Evolutionary conservation across 2,888 invertebrate genomes (phyloP).

Genomic region (Rutpela maculata): DNA sequence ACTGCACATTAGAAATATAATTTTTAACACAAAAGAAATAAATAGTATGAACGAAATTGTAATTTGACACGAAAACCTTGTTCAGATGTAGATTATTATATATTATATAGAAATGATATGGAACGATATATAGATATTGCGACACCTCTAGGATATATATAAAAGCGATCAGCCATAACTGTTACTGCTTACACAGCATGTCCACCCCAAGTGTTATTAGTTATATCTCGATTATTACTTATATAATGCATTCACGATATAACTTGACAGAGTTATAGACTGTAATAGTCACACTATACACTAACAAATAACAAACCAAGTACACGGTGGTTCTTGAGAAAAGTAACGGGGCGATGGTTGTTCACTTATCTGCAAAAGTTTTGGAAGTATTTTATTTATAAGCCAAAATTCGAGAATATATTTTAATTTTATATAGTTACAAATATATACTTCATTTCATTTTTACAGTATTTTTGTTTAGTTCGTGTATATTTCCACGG

Average conservation of each 20-base stretch:
- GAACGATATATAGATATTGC: conserved; percentile 38
- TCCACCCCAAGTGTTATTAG: conserved; percentile 48
- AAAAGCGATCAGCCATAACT: conserved; percentile 30
- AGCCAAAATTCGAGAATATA: too few species aligned
- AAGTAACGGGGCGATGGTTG: too few species aligned
- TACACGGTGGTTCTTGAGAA: conserved; percentile 9
- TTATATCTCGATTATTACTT: conserved; percentile 43
- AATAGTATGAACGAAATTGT: too few species aligned
- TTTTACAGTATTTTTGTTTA: too few species aligned
- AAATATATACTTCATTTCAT: too few species aligned
- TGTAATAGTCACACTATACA: conserved; percentile 59
- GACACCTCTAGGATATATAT: conserved; percentile 36
- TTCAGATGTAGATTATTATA: neutral
- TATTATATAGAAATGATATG: conserved; percentile 18
- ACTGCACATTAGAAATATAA: too few species aligned
- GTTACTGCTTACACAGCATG: conserved; percentile 44
- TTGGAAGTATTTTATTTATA: too few species aligned
- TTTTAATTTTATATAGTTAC: too few species aligned
- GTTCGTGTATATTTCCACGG: too few species aligned
- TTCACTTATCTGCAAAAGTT: too few species aligned
- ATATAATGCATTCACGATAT: conserved; percentile 50
- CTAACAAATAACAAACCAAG: conserved; percentile 5
- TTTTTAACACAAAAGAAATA: too few species aligned
- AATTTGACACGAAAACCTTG: too few species aligned
- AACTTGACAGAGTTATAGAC: conserved; percentile 53